Base-by-base conservation (phyloP, 2,888 invertebrate species). In the Ormyrus pomaceus region DNA sequence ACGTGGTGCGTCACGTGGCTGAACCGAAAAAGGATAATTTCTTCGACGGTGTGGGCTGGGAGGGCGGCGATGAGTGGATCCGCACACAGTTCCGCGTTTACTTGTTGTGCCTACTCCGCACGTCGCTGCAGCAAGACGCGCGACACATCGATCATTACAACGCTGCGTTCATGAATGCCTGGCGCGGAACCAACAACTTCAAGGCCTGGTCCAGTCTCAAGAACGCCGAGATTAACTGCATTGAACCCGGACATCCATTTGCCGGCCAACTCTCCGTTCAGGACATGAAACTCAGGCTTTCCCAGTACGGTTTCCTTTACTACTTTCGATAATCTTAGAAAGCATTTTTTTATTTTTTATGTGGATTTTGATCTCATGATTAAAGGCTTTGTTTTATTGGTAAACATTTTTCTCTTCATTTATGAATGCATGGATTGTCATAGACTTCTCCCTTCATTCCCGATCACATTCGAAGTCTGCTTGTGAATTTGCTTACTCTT, bases 51-150 rank as follows among this genome's bases (percentile, higher is more conserved):
- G 95, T 95, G 53, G 95, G 94, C 45, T 96, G 95, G 95, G 96
- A 97, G 90, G 99, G 99, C 70, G 98, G 98, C 46, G 99, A 99
- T 88, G 95, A 96, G 84, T 99, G 99, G 99, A 95, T 99, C 83
- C 93, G 99, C 83, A 95, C 97, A 73, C 99, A 99, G 91, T 99
- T 99, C 89, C 94, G 95, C 83, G 95, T 96, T 71, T 97, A 97
- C 89, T 92, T 96, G 83, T 92, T 97, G 85, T 96, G 96, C 87
- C 92, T 98, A 80, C 89, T 97, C 84, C 93, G 96, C 85, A 96
- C 97, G 8, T 95, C 96, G 55, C 91, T 96, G 82, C 91, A 95
- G 84, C 94, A 96, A 85, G 95, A 95, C 62, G 93, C 94, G 80
- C 94, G 96, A 83, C 97, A 97, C 88, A 92, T 94, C 68, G 98